Percentiles rank a stretch among this genome's conserved stretches.
phyloP scores from a whole-genome alignment of 2,888 invertebrate genomes.

The Stratiomys singularior region DNA sequence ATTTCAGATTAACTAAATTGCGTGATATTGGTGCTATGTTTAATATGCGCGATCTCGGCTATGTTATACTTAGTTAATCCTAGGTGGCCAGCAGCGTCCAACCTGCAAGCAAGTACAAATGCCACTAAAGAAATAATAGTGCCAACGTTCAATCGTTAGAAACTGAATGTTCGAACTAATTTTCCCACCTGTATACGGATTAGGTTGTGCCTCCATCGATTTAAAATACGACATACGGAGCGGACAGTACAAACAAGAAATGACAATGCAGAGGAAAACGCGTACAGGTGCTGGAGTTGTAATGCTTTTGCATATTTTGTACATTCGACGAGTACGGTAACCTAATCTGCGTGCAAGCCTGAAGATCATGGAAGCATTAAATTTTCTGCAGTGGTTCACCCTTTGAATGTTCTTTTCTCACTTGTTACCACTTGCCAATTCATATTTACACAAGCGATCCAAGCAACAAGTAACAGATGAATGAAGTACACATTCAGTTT shows the following conservation, averaged over 20 bases:
- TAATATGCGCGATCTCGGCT: too few species aligned
- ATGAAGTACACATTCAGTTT: too few species aligned
- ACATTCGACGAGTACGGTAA: too few species aligned
- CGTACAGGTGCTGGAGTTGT: neutral
- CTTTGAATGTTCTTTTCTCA: neutral
- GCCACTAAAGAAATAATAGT: constrained; percentile 32
- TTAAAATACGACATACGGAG: neutral
- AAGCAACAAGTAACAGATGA: neutral
- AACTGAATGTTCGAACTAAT: neutral
- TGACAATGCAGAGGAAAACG: neutral
- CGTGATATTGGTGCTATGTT: too few species aligned
- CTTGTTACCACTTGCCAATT: constrained; percentile 2
- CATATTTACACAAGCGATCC: neutral
- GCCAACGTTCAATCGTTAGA: neutral
- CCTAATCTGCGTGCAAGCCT: too few species aligned
- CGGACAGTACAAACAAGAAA: neutral
- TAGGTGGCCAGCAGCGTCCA: constrained; percentile 14
- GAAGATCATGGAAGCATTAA: too few species aligned
- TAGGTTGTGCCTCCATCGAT: neutral
- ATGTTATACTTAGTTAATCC: too few species aligned
- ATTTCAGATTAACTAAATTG: too few species aligned
- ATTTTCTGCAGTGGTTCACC: neutral
- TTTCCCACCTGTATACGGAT: constrained; percentile 32
- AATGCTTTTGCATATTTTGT: neutral
- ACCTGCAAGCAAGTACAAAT: constrained; percentile 24